Percentiles rank a stretch among this genome's conserved stretches.
These are phyloP conservation scores for Sebastolobus altivelis DNA, from an alignment of 2,797 vertebrate genomes.

Conservation along the genomic window DNA sequence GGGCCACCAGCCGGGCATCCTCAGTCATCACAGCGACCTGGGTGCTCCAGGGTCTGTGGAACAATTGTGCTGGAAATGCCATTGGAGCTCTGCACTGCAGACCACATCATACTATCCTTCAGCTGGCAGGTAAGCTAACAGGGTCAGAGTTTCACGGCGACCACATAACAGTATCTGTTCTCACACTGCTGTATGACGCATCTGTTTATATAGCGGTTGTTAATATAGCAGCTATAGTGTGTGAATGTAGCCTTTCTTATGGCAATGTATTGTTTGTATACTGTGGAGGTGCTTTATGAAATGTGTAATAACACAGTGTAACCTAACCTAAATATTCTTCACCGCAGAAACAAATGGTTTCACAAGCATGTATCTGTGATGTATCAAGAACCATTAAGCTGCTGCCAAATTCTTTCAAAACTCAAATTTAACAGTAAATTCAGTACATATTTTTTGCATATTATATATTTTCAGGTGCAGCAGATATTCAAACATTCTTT, in stretches of 20 bases:
- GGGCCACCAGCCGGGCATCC: constrained; percentile 91
- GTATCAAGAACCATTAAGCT: not conserved
- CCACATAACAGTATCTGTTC: not conserved
- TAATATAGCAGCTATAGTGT: not conserved
- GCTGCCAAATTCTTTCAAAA: not conserved
- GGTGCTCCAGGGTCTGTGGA: constrained; percentile 96
- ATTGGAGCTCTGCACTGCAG: constrained; percentile 91
- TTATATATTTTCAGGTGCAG: not conserved
- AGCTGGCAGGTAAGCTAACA: constrained; percentile 88
- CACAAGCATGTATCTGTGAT: not conserved
- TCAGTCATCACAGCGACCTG: constrained; percentile 96
- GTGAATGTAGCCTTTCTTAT: not conserved
- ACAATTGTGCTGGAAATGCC: constrained; percentile 94
- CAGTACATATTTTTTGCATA: not conserved
- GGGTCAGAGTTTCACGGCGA: not conserved
- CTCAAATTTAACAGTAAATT: not conserved
- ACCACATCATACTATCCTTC: constrained; percentile 90
- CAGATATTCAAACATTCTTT: not conserved
- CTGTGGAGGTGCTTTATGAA: not conserved
- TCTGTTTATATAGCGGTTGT: not conserved
- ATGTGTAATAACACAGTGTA: not conserved
- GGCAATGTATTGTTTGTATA: not conserved
- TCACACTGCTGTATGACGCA: not conserved
- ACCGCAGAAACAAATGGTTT: not conserved
- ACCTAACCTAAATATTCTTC: not conserved